A percentile compares a stretch with the other conserved stretches of the same genome.
Conservation (phyloP, 2,888 invertebrate species). For the Patella depressa region DNA sequence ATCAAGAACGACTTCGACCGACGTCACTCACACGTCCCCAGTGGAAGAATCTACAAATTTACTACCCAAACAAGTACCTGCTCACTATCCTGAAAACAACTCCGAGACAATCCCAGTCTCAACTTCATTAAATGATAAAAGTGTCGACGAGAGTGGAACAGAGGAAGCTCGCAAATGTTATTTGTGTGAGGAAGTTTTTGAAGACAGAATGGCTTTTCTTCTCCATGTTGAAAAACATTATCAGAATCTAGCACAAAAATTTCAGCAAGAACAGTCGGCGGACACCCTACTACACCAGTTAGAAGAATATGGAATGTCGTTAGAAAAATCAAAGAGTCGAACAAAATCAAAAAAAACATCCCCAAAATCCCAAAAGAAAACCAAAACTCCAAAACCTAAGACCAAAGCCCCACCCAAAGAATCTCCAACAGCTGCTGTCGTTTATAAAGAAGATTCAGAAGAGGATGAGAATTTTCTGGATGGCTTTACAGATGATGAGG, state of each 20-base stretch:
- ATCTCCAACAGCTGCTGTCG: no score
- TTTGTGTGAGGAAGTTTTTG: neutral
- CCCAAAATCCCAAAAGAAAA: neutral
- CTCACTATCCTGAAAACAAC: no score
- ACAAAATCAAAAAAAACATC: neutral
- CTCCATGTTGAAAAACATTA: conserved; percentile 8
- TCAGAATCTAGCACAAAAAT: neutral
- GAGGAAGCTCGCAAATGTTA: neutral
- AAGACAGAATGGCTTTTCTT: neutral
- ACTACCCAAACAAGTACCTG: no score
- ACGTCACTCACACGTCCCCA: no score
- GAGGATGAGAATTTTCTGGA: neutral
- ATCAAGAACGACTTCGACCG: no score
- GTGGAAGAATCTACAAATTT: no score
- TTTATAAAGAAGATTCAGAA: neutral
- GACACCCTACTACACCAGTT: neutral
- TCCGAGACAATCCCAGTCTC: no score
- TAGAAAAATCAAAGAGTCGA: neutral
- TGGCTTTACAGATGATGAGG: neutral
- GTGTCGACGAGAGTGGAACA: no score
- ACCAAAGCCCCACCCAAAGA: neutral
- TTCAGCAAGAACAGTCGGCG: neutral
- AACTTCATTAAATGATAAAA: no score
- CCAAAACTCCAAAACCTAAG: conserved; percentile 6
- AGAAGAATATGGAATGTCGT: neutral